Evolutionary conservation across 2,797 vertebrate genomes (phyloP).

Genomic region (Hafferia zeledoni): DNA sequence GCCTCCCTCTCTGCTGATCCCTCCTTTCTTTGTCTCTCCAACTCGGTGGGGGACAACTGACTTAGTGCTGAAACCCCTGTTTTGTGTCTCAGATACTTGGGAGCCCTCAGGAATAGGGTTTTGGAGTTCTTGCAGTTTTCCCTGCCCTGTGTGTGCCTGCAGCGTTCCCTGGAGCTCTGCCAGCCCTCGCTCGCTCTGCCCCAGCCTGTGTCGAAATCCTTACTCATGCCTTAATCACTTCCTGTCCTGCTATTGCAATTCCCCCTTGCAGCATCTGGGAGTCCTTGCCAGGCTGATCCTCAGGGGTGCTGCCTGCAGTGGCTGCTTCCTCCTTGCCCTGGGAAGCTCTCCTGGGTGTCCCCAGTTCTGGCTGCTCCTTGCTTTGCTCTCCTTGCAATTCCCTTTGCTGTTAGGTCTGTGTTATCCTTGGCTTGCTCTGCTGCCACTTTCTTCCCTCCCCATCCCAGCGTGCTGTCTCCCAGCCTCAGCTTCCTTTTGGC

Average conservation of each 20-base stretch:
- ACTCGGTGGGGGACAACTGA: neutral
- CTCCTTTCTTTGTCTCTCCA: neutral
- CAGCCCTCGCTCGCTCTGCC: neutral
- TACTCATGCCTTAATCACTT: constrained; percentile 56
- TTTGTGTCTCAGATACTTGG: neutral
- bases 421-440: neutral
- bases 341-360: neutral
- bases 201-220: neutral
- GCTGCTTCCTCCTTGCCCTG: neutral
- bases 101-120: neutral
- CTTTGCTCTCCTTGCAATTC: neutral
- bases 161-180: neutral
- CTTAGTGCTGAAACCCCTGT: neutral
- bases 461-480: neutral
- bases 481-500: neutral
- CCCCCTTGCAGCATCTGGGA: neutral
- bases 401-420: fast-evolving
- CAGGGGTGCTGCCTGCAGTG: neutral
- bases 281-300: neutral
- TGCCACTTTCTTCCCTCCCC: neutral
- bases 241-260: neutral
- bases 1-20: neutral
- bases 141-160: neutral
- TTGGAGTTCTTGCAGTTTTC: neutral
- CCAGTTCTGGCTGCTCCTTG: neutral